A percentile compares a stretch with the other conserved stretches of the same genome.
Evolutionary conservation across 2,888 invertebrate genomes (phyloP).

Genomic region (Agonopterix subpropinquella): DNA sequence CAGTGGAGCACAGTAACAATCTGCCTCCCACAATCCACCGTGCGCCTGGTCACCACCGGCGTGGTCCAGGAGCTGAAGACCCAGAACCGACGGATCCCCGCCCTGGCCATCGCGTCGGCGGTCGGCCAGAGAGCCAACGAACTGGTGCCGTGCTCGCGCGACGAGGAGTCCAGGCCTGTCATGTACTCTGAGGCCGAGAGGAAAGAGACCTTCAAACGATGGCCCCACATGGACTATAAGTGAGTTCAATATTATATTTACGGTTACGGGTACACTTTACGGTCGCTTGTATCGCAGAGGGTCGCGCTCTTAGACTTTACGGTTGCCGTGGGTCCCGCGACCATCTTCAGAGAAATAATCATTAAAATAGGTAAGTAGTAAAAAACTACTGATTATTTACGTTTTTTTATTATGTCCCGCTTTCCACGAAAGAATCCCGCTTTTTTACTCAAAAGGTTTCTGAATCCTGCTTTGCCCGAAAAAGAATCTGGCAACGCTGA

Average conservation of each 20-base stretch:
- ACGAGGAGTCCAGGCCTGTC: conserved; percentile 64
- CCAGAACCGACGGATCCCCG: conserved; percentile 88
- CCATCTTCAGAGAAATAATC: too few relatives aligned
- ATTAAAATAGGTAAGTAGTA: too few relatives aligned
- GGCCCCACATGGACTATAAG: conserved; percentile 99
- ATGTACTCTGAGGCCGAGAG: conserved; percentile 97
- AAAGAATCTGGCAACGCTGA: too few relatives aligned
- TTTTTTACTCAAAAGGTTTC: too few relatives aligned
- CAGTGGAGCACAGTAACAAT: conserved; percentile 95
- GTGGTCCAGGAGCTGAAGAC: conserved; percentile 89
- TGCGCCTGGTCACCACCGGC: conserved; percentile 86
- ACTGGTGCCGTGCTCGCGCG: conserved; percentile 77
- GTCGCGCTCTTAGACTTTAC: too few relatives aligned
- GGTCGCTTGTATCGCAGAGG: too few relatives aligned
- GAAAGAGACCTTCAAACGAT: conserved; percentile 92
- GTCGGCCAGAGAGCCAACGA: conserved; percentile 90
- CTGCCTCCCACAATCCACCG: conserved; percentile 84
- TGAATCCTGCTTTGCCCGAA: too few relatives aligned
- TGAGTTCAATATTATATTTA: conserved; percentile 45
- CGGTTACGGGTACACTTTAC: too few relatives aligned
- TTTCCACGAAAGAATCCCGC: too few relatives aligned
- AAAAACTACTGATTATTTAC: too few relatives aligned
- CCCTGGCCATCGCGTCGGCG: conserved; percentile 91
- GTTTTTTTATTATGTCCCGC: too few relatives aligned
- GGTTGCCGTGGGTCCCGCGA: too few relatives aligned